Percentiles rank a stretch among this genome's conserved stretches.
Evolutionary conservation across 1,140 invertebrate genomes (phyloP).

Genomic region (Conus betulinus): DNA sequence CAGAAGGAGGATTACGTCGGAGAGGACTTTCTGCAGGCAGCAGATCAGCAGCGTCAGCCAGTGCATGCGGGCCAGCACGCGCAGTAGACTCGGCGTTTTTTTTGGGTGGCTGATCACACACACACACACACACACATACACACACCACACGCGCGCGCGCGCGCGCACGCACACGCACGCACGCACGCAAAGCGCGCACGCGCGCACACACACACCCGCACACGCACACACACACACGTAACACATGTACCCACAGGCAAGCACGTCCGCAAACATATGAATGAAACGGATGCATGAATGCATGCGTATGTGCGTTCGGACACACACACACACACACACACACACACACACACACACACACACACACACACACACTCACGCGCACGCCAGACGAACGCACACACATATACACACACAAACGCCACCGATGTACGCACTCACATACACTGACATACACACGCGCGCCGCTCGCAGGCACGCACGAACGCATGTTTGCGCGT

Average conservation of each 20-base stretch:
- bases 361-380: too few relatives aligned
- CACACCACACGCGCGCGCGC: conserved; percentile 3
- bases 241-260: not conserved
- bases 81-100: not conserved
- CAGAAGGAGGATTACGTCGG: conserved; percentile 9
- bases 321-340: conserved; percentile 12
- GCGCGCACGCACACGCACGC: too few relatives aligned
- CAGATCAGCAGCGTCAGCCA: not conserved
- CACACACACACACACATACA: conserved; percentile 9
- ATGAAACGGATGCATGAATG: not conserved
- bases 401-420: not conserved
- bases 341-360: too few relatives aligned
- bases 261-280: not conserved
- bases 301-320: too few relatives aligned
- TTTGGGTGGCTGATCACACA: not conserved
- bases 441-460: too few relatives aligned
- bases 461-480: too few relatives aligned
- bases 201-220: conserved; percentile 1
- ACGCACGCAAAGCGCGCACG: not conserved
- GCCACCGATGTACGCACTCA: not conserved
- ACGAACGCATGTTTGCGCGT: too few relatives aligned
- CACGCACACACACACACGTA: conserved; percentile 7
- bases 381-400: too few relatives aligned
- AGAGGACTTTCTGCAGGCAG: not conserved
- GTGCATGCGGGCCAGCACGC: conserved; percentile 2